phyloP scores from a whole-genome alignment of 2,113 vertebrate species.

The Neotoma lepida region DNA sequence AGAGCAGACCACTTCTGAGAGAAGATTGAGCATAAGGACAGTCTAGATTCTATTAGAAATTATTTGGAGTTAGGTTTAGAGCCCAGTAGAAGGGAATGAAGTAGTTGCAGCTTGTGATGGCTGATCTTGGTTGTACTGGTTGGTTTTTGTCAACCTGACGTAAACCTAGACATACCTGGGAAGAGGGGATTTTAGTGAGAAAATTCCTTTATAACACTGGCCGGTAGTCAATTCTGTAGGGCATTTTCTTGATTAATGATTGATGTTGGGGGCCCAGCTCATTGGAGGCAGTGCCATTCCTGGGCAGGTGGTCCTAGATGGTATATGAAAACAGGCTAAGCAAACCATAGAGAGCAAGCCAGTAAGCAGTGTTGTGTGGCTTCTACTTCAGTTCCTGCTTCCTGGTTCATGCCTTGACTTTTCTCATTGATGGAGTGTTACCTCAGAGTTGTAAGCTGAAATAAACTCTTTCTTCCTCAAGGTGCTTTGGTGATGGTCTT shows the following conservation, averaged over 20 bases:
- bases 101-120: constrained; percentile 9
- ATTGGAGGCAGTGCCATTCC: not conserved
- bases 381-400: not conserved
- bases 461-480: not conserved
- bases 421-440: not conserved
- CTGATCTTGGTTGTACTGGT: not conserved
- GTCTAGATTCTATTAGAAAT: not conserved
- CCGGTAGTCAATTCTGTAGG: not conserved
- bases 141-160: not conserved
- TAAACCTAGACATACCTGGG: not conserved
- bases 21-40: not conserved
- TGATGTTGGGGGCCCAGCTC: not conserved
- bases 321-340: not conserved
- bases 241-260: not conserved
- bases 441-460: not conserved
- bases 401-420: not conserved
- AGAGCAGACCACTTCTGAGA: not conserved
- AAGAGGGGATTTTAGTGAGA: not conserved
- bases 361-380: not conserved
- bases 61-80: constrained; percentile 25
- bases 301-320: not conserved
- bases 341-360: not conserved
- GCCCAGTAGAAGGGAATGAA: constrained; percentile 31
- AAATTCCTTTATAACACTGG: not conserved
- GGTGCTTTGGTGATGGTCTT: not conserved